A percentile compares a stretch with the other conserved stretches of the same genome.
Evolutionary conservation across 2,113 vertebrate genomes (phyloP).

Genomic region (Gobius niger): DNA sequence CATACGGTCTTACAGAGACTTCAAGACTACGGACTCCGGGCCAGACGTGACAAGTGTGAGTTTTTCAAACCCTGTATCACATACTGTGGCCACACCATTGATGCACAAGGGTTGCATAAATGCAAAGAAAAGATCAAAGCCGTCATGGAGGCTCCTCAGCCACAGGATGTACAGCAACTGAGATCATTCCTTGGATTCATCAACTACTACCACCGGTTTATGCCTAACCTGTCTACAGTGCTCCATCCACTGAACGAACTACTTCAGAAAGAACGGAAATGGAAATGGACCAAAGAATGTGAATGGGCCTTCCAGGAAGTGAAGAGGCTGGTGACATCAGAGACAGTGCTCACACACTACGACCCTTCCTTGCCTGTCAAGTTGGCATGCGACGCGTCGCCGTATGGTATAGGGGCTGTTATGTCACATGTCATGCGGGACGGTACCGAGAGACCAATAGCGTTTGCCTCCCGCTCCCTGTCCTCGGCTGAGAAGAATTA

Average conservation of each 20-base stretch:
- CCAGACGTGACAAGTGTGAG: no score
- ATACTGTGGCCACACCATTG: neutral
- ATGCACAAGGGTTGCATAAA: conserved; percentile 1
- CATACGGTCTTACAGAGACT: no score
- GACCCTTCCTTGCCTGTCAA: neutral
- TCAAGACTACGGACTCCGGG: no score
- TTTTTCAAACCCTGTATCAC: no score
- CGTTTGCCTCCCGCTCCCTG: neutral
- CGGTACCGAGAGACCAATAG: neutral
- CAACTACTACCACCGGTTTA: conserved; percentile 13
- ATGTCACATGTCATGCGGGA: no score
- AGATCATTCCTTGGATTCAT: conserved; percentile 12
- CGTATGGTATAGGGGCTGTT: neutral
- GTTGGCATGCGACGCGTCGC: neutral
- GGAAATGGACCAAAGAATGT: conserved; percentile 13
- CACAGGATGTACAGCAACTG: conserved; percentile 12
- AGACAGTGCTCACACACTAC: neutral
- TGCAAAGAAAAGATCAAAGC: neutral
- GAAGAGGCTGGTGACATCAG: neutral
- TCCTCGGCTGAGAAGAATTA: neutral
- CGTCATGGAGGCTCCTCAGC: neutral
- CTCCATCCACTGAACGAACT: neutral
- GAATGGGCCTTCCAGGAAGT: neutral
- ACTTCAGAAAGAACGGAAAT: neutral
- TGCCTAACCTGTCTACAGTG: neutral